phyloP scores from a whole-genome alignment of 2,888 invertebrate species.

The Platycheirus albimanus region DNA sequence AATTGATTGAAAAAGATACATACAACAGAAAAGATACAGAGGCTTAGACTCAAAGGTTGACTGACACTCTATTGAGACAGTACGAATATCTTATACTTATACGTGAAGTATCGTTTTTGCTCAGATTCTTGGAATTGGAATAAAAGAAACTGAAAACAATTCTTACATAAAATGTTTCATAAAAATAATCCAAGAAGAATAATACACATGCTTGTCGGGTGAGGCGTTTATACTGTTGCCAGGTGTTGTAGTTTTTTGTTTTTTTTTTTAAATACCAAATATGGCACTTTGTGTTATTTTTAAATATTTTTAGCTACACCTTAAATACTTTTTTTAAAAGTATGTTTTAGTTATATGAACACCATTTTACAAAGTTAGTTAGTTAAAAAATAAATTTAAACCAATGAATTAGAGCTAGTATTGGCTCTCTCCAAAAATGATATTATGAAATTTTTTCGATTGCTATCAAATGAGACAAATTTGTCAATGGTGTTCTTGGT shows the following conservation, averaged over 20 bases:
- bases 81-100: background rate
- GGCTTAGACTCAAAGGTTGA: constrained; percentile 20
- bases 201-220: constrained; percentile 26
- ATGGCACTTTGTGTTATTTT: too few species aligned
- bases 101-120: constrained; percentile 15
- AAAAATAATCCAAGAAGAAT: constrained; percentile 9
- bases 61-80: constrained; percentile 31
- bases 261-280: too few species aligned
- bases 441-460: too few species aligned
- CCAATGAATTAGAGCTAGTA: too few species aligned
- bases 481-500: too few species aligned
- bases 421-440: too few species aligned
- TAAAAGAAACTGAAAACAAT: constrained; percentile 16
- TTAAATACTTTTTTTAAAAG: too few species aligned
- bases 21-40: background rate
- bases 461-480: too few species aligned
- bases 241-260: background rate
- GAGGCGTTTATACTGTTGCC: constrained; percentile 15
- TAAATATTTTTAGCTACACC: too few species aligned
- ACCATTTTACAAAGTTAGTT: too few species aligned
- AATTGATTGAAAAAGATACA: constrained; percentile 36
- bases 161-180: background rate
- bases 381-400: too few species aligned
- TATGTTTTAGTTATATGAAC: too few species aligned
- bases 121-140: constrained; percentile 29